Base-by-base conservation (phyloP, 2,888 invertebrate species). In the Morpho achilles region DNA sequence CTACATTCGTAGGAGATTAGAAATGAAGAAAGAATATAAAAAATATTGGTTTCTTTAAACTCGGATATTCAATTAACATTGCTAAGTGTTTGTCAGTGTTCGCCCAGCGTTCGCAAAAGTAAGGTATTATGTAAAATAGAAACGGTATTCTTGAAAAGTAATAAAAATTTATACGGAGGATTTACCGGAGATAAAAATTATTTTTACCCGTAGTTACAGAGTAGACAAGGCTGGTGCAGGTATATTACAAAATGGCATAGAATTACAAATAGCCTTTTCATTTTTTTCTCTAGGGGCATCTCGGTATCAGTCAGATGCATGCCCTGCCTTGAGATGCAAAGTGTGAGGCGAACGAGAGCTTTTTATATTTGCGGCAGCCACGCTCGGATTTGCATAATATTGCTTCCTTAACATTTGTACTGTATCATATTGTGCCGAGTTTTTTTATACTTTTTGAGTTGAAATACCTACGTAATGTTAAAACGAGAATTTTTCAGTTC, bases 251-350 rank as follows among this genome's bases (percentile, higher is more conserved):
- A 82, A 87, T 80, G 83, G 82, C 84, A 84, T 84, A 83, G 86
- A 87, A 86, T 86, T 87, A 85, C 87, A 88, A 89, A 88, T 87
- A 76, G 78, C 79, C 79, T 82, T 85, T 87, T 80, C 79, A 84
- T 84, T 87, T 88, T 53, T 87, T 87, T 84, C 84, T 87, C 85
- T 73, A 69, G 84, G 80, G 86, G 84, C 82, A 82, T 82, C 79
- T 75, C 77, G 68, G 83, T 84, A 87, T 85, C 84, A 84, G 82
- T 84, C 76, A 81, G 79, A 81, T 89, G 88, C 88, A 87, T 77
- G 61, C 89, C 87, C 88, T 89, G 88, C 89, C 89, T 89, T 89
- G 88, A 87, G 85, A 89, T 90, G 88, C 89, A 89, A 89, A 89
- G 87, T 87, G 84, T 75, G 83, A 80, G 82, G 76, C 70, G 72